Evolutionary conservation across 1,140 invertebrate genomes (phyloP).

Genomic region (Pseudachorutes palmiensis): DNA sequence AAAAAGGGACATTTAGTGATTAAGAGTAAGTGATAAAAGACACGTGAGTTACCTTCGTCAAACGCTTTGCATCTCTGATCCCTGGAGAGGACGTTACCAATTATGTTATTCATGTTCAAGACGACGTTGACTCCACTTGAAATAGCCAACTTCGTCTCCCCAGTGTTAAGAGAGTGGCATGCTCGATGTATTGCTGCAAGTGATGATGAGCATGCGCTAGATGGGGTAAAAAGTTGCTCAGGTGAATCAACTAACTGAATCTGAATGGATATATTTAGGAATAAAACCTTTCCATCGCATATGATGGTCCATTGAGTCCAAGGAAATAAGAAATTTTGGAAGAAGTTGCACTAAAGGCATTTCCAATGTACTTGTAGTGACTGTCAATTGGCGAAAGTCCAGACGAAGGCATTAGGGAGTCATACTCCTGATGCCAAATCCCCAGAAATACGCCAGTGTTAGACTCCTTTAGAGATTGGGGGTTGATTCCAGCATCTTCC

Average conservation of each 20-base stretch:
- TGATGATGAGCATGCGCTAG: too few relatives aligned
- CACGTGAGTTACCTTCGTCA: background rate
- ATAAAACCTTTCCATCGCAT: too few relatives aligned
- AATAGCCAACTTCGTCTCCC: background rate
- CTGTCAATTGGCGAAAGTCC: too few relatives aligned
- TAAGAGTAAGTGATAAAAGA: background rate
- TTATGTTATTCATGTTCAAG: background rate
- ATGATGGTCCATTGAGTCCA: too few relatives aligned
- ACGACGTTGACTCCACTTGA: background rate
- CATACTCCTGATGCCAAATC: slow-evolving; percentile 37
- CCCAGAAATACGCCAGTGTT: slow-evolving; percentile 51
- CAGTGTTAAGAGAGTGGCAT: background rate
- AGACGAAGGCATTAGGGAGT: background rate
- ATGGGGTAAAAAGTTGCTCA: background rate
- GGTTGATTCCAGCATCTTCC: slow-evolving; percentile 47
- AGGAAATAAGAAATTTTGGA: too few relatives aligned
- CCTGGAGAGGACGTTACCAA: background rate
- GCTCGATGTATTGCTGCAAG: background rate
- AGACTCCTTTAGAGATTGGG: slow-evolving; percentile 42
- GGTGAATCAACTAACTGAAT: background rate
- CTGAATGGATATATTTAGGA: too few relatives aligned
- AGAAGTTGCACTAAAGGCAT: too few relatives aligned
- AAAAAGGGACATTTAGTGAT: background rate
- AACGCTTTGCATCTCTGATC: slow-evolving; percentile 1
- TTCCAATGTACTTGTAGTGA: too few relatives aligned